These are phyloP conservation scores for Aulostomus chinensis DNA, from an alignment of 2,797 vertebrate genomes.

Conservation along the genomic window DNA sequence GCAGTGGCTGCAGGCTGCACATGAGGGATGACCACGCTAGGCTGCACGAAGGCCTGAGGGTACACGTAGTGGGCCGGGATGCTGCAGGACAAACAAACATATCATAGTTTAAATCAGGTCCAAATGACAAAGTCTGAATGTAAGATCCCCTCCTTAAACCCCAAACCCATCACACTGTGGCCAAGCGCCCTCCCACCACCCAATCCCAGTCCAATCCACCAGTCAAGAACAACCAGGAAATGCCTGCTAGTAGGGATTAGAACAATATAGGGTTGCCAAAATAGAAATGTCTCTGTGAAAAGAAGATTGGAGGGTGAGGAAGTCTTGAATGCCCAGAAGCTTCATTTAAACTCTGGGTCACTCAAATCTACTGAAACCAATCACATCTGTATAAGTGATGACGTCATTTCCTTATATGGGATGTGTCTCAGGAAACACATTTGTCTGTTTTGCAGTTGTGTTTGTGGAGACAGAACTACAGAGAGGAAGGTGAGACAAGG, in stretches of 20 bases:
- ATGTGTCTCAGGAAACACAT: neutral
- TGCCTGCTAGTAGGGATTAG: slow-evolving; percentile 90
- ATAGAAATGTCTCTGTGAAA: slow-evolving; percentile 78
- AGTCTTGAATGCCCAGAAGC: slow-evolving; percentile 14
- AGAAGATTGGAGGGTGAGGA: slow-evolving; percentile 28
- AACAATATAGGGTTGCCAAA: slow-evolving; percentile 95
- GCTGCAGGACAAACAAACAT: slow-evolving; percentile 83
- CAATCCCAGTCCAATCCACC: slow-evolving; percentile 62
- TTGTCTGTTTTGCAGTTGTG: slow-evolving; percentile 10
- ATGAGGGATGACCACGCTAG: slow-evolving; percentile 95
- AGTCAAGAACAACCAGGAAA: slow-evolving; percentile 74
- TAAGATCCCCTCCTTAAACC: slow-evolving; percentile 17
- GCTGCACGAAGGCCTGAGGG: slow-evolving; percentile 98
- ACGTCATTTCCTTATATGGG: slow-evolving; percentile 4
- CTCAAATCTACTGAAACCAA: slow-evolving; percentile 9
- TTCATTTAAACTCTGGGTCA: slow-evolving; percentile 14
- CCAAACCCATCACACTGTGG: slow-evolving; percentile 67
- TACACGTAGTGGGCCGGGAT: slow-evolving; percentile 98
- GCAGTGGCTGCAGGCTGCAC: slow-evolving; percentile 88
- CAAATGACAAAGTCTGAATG: neutral
- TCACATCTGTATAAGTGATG: slow-evolving; percentile 15
- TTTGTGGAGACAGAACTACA: slow-evolving; percentile 9
- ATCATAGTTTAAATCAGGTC: slow-evolving; percentile 25
- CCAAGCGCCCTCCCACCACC: slow-evolving; percentile 65
- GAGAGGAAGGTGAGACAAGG: slow-evolving; percentile 17